Conservation (phyloP, 1,140 invertebrate genomes). For the Homarus americanus region DNA sequence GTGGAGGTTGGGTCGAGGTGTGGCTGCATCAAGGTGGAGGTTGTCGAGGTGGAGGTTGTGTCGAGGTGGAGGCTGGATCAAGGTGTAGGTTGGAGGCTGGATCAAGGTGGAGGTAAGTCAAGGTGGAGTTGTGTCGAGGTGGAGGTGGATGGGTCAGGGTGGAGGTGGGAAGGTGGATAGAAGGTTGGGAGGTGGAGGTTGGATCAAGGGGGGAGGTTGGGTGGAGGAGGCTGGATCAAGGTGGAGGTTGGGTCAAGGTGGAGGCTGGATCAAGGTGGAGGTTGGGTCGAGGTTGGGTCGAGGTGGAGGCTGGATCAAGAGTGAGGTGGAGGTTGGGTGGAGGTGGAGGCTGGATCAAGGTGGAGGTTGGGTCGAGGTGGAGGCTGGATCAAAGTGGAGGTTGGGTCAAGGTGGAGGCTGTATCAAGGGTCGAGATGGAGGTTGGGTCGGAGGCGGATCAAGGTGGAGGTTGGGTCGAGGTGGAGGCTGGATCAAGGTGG, state of each 20-base stretch:
- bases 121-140: too few species aligned
- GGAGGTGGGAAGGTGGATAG: too few species aligned
- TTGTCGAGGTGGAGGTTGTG: background rate
- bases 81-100: background rate
- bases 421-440: too few species aligned
- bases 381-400: background rate
- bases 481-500: too few species aligned
- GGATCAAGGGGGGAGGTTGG: too few species aligned
- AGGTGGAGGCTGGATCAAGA: too few species aligned
- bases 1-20: too few species aligned
- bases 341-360: background rate
- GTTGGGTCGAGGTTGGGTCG: too few species aligned
- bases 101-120: background rate
- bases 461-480: background rate
- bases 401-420: too few species aligned
- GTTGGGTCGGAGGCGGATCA: background rate
- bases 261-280: too few species aligned
- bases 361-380: background rate
- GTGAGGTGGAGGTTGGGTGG: background rate
- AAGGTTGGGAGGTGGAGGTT: too few species aligned
- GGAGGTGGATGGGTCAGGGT: background rate
- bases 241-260: background rate
- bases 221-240: background rate
- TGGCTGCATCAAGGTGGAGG: too few species aligned
- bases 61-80: background rate